Evolutionary conservation across 2,113 vertebrate species (phyloP).

Genomic region (Phyllopteryx taeniolatus): DNA sequence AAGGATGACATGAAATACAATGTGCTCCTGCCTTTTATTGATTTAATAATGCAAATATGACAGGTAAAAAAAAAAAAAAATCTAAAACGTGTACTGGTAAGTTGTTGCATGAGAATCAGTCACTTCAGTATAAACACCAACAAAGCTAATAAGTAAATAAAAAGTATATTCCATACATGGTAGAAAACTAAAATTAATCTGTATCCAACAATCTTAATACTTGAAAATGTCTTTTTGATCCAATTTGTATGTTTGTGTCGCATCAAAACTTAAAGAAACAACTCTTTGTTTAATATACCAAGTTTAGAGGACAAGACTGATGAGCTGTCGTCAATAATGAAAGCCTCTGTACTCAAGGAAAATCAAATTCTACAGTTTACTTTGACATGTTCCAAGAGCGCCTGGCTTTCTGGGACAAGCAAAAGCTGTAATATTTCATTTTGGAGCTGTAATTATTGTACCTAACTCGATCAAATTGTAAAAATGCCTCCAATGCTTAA

Average conservation of each 20-base stretch:
- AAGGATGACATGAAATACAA: background rate
- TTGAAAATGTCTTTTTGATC: conserved; percentile 35
- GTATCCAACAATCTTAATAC: conserved; percentile 7
- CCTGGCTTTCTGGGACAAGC: conserved; percentile 24
- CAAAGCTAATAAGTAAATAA: background rate
- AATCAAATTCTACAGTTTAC: conserved; percentile 23
- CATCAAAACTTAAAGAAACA: conserved; percentile 21
- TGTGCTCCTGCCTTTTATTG: background rate
- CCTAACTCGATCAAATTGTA: background rate
- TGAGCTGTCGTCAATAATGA: conserved; percentile 46
- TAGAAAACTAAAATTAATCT: background rate
- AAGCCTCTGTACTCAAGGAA: conserved; percentile 11
- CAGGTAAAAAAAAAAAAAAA: too few species aligned
- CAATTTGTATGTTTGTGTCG: conserved; percentile 17
- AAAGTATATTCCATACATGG: background rate
- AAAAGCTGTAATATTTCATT: background rate
- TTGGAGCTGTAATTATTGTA: background rate
- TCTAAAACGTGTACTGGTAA: background rate
- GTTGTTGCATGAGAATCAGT: background rate
- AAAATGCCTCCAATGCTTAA: background rate
- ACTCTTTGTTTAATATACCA: conserved; percentile 39
- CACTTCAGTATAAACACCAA: background rate
- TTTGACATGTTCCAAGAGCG: conserved; percentile 18
- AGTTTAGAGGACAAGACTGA: conserved; percentile 30
- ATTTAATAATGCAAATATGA: background rate